phyloP scores from a whole-genome alignment of 1,140 invertebrate species.

The Ladona fulva region DNA sequence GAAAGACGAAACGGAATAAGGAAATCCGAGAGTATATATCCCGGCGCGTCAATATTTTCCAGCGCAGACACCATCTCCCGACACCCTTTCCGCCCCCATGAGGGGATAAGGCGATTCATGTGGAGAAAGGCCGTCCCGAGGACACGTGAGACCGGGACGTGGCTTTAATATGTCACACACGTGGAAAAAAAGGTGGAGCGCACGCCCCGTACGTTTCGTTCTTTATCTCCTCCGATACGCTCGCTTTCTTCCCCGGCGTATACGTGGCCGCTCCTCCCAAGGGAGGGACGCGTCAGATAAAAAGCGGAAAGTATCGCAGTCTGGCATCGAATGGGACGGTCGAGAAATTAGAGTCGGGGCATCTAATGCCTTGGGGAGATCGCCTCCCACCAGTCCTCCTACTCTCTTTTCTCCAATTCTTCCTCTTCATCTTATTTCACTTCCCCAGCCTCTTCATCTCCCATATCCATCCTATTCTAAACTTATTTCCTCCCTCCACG shows the following conservation, averaged over 20 bases:
- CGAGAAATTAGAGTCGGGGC: background rate
- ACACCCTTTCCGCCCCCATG: too few relatives aligned
- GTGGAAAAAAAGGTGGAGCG: background rate
- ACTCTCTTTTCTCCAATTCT: too few relatives aligned
- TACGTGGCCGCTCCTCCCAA: background rate
- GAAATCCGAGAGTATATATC: background rate
- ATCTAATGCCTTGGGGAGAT: too few relatives aligned
- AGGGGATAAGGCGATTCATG: background rate
- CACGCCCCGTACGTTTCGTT: background rate
- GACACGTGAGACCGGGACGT: background rate
- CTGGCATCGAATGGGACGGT: background rate
- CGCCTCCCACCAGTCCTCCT: too few relatives aligned
- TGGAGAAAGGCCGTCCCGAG: background rate
- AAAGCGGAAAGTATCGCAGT: background rate
- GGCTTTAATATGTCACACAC: background rate
- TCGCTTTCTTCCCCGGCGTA: background rate
- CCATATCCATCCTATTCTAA: background rate
- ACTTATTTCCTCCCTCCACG: background rate
- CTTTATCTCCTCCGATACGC: background rate
- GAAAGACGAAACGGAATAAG: background rate
- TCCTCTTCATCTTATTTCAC: too few relatives aligned
- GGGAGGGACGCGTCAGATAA: background rate
- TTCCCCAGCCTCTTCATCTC: background rate
- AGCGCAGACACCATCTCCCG: background rate
- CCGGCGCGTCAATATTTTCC: background rate